These are phyloP conservation scores for Otus sunia DNA, from an alignment of 2,113 vertebrate species.

Conservation along the genomic window DNA sequence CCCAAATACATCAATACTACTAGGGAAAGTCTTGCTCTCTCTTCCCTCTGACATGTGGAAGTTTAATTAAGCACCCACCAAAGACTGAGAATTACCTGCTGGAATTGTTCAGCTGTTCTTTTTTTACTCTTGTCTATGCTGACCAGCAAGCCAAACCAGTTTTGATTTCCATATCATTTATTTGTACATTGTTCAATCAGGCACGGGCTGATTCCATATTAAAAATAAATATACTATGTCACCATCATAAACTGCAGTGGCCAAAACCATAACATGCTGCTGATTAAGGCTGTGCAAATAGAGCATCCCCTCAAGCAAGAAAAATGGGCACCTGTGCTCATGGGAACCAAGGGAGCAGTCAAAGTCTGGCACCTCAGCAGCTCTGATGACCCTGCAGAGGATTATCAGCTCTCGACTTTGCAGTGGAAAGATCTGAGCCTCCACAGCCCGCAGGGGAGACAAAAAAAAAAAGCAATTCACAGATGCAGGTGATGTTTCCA, in stretches of 20 bases:
- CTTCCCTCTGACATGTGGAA: not conserved
- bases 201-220: not conserved
- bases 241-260: not conserved
- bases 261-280: not conserved
- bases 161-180: slow-evolving; percentile 48
- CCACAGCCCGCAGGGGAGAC: not conserved
- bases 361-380: not conserved
- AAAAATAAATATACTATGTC: slow-evolving; percentile 39
- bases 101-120: not conserved
- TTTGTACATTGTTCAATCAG: slow-evolving; percentile 20
- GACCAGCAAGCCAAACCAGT: slow-evolving; percentile 56
- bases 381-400: not conserved
- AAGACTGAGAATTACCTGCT: slow-evolving; percentile 7
- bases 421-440: not conserved
- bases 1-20: not conserved
- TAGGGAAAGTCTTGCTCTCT: not conserved
- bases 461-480: not conserved
- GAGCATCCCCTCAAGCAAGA: slow-evolving; percentile 10
- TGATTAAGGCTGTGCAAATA: slow-evolving; percentile 20
- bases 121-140: slow-evolving; percentile 5
- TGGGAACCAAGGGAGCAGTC: not conserved
- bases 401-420: not conserved
- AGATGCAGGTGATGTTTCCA: not conserved
- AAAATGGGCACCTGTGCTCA: not conserved
- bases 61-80: slow-evolving; percentile 4